Percentiles rank a stretch among this genome's conserved stretches.
Conservation (phyloP, 2,888 invertebrate genomes). For the Drosophila kuntzei region DNA sequence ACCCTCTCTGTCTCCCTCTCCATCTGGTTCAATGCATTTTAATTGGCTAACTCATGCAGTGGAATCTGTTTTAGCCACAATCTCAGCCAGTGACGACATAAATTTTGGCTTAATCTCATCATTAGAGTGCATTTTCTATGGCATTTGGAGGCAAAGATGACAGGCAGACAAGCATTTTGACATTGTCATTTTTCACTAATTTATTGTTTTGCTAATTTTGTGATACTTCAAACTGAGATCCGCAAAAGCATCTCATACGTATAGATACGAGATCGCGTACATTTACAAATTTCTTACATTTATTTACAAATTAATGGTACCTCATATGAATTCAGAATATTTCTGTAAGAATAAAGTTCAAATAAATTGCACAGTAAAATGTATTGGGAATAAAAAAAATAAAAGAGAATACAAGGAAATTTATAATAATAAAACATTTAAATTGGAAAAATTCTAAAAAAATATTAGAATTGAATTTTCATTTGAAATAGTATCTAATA, state of each 20-base stretch:
- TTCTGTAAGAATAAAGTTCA: no score
- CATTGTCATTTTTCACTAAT: conserved; percentile 65
- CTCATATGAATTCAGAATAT: background rate
- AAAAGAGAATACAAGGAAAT: no score
- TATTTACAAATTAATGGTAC: background rate
- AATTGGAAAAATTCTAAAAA: no score
- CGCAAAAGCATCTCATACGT: conserved; percentile 17
- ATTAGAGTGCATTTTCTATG: conserved; percentile 73
- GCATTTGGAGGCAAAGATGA: conserved; percentile 62
- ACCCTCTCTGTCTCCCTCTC: background rate
- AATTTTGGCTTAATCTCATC: conserved; percentile 80
- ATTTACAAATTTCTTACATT: conserved; percentile 8
- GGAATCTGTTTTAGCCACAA: conserved; percentile 33
- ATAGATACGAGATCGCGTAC: background rate
- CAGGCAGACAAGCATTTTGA: conserved; percentile 58
- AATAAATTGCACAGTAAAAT: no score
- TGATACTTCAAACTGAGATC: conserved; percentile 8
- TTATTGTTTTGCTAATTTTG: conserved; percentile 47
- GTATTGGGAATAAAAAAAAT: no score
- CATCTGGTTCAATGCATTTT: conserved; percentile 83
- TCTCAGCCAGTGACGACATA: conserved; percentile 49
- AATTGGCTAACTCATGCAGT: conserved; percentile 76
- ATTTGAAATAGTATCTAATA: no score
- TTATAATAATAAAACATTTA: no score
- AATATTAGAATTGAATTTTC: no score